A percentile compares a stretch with the other conserved stretches of the same genome.
Evolutionary conservation across 2,888 invertebrate genomes (phyloP).

Genomic region (Anoplius nigerrimus): DNA sequence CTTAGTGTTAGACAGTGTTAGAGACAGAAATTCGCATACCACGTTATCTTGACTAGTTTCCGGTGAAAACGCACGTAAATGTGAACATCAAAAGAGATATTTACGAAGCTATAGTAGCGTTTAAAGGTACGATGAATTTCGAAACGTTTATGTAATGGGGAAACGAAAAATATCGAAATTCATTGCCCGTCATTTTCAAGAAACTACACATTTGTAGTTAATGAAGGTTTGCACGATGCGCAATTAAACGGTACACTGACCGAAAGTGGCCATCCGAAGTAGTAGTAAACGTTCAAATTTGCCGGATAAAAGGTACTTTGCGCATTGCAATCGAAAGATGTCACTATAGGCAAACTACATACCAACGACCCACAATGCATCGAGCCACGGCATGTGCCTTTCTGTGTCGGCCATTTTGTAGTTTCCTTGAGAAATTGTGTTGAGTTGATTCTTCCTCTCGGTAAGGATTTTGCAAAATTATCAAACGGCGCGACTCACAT

Average conservation of each 20-base stretch:
- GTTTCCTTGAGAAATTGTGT: slow-evolving; percentile 81
- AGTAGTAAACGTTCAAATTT: slow-evolving; percentile 34
- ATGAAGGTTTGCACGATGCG: too few species aligned
- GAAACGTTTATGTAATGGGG: too few species aligned
- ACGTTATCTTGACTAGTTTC: too few species aligned
- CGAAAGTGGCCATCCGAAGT: background rate
- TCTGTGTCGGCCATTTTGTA: slow-evolving; percentile 83
- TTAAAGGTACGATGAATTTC: too few species aligned
- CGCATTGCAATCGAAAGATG: slow-evolving; percentile 29
- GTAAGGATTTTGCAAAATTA: slow-evolving; percentile 75
- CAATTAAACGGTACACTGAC: too few species aligned
- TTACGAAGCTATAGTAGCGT: too few species aligned
- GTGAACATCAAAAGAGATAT: too few species aligned
- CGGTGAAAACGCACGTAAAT: too few species aligned
- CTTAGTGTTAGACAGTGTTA: background rate
- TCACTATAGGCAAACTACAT: slow-evolving; percentile 42
- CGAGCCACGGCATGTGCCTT: slow-evolving; percentile 81
- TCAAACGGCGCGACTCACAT: slow-evolving; percentile 53
- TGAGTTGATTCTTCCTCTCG: slow-evolving; percentile 80
- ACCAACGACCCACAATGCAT: slow-evolving; percentile 76
- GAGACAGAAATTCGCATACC: too few species aligned
- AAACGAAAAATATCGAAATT: too few species aligned
- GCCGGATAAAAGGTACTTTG: slow-evolving; percentile 23
- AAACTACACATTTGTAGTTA: too few species aligned
- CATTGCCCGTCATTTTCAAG: too few species aligned